Base-by-base conservation (phyloP, 1,140 invertebrate species). In the Teleopsis dalmanni region DNA sequence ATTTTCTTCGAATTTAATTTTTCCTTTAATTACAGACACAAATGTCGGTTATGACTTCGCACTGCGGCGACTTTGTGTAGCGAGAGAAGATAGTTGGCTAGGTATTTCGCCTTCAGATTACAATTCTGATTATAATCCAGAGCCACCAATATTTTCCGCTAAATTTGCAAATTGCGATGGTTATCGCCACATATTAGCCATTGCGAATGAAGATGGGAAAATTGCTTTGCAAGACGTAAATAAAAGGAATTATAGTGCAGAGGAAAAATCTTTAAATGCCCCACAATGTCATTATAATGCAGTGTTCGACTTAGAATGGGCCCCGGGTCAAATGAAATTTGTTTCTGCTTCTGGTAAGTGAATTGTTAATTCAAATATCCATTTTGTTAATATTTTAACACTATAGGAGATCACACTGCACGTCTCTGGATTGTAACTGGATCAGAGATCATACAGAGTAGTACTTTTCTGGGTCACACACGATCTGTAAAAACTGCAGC, bases 281-380 rank as follows among this genome's bases (percentile, higher is more conserved):
- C 71, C 74, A 34, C 71, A 82, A 60, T 87, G 85, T 35, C 91
- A 95, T 67, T 77, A 78, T 53, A 93, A 93, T 78, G 88, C 89
- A 13, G 84, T 93, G 14, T 93, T 92, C 72, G 91, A 95, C 70
- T 57, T 93, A 35, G 81, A 84, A 7, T 95, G 91, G 90, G 81
- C 85, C 70, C 81, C 83, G 5, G 73, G 77, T 1, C 76, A 85
- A 51, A 77, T 82, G 68, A 83, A 83, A 55, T 75, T 93, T 27
- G 78, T 93, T 4, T 90, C 87, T 36, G 88, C 81, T 2, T 88
- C 88, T 43, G 89, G 88, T 5, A n/a, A n/a, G n/a, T n/a, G n/a
- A n/a, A n/a, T n/a, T n/a, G n/a, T n/a, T n/a, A n/a, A n/a, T n/a
- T n/a, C n/a, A n/a, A n/a, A n/a, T n/a, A n/a, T n/a, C n/a, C n/a